phyloP scores from a whole-genome alignment of 2,113 vertebrate species.

The Heteronetta atricapilla region DNA sequence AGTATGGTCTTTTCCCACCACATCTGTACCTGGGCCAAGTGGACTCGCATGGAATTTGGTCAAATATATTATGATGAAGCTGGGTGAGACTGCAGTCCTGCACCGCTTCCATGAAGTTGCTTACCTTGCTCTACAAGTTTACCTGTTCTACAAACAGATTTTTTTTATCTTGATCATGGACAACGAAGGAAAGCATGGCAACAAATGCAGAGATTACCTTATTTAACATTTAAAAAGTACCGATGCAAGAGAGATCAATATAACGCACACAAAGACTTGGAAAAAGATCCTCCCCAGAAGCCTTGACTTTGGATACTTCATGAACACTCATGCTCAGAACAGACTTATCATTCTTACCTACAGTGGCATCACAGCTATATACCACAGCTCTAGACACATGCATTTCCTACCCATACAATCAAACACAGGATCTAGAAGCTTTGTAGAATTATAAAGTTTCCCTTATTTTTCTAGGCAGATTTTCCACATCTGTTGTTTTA shows the following conservation, averaged over 20 bases:
- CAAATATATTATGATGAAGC: neutral
- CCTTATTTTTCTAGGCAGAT: neutral
- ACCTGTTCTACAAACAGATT: neutral
- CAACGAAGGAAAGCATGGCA: neutral
- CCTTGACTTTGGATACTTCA: neutral
- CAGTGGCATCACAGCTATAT: neutral
- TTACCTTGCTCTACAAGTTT: neutral
- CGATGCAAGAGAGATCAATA: neutral
- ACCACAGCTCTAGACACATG: neutral
- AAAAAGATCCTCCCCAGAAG: neutral
- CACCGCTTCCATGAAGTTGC: neutral
- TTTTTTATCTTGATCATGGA: neutral
- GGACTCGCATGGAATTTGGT: neutral
- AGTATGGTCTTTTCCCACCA: neutral
- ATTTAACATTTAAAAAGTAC: neutral
- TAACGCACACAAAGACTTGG: rapidly evolving
- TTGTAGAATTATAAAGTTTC: neutral
- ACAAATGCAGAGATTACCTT: neutral
- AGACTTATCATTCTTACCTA: neutral
- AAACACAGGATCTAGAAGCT: neutral
- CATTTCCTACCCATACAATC: neutral
- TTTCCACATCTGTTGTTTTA: neutral
- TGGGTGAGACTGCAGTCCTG: neutral
- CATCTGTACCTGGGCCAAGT: neutral
- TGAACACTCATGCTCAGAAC: neutral